phyloP scores from a whole-genome alignment of 2,888 invertebrate genomes.

The Harpalus rufipes region DNA sequence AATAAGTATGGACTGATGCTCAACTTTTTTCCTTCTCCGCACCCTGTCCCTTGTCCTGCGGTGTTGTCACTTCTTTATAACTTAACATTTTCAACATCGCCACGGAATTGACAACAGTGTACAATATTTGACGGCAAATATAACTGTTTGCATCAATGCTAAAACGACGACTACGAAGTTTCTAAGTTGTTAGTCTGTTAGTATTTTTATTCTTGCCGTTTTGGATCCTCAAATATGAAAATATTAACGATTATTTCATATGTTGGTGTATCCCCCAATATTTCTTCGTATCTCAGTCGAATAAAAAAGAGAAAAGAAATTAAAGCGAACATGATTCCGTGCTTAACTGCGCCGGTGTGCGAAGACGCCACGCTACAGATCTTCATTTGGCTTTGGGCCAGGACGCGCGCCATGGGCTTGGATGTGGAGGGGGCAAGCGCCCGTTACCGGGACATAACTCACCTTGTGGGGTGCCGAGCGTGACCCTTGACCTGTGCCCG shows the following conservation, averaged over 20 bases:
- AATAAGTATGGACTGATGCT: no score
- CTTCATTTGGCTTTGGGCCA: slow-evolving; percentile 60
- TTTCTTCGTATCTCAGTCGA: slow-evolving; percentile 3
- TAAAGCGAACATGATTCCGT: slow-evolving; percentile 65
- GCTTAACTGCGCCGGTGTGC: slow-evolving; percentile 58
- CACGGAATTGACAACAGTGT: no score
- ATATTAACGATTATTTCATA: neutral
- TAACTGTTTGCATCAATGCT: no score
- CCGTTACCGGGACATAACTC: slow-evolving; percentile 35
- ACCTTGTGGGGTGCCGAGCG: neutral
- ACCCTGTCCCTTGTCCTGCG: no score
- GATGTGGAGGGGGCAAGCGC: neutral
- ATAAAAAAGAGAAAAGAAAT: slow-evolving; percentile 62
- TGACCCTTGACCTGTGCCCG: slow-evolving; percentile 13
- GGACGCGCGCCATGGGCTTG: slow-evolving; percentile 68
- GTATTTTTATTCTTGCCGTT: no score
- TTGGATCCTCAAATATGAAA: no score
- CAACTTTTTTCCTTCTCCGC: no score
- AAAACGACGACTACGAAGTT: no score
- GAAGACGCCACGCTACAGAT: slow-evolving; percentile 57
- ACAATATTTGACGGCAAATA: no score
- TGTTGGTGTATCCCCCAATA: neutral
- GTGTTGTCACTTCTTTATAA: no score
- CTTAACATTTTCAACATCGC: no score
- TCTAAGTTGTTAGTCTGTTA: no score